Percentiles rank a stretch among this genome's conserved stretches.
Evolutionary conservation across 2,888 invertebrate species (phyloP).

Genomic region (Tromatobia lineatoria): DNA sequence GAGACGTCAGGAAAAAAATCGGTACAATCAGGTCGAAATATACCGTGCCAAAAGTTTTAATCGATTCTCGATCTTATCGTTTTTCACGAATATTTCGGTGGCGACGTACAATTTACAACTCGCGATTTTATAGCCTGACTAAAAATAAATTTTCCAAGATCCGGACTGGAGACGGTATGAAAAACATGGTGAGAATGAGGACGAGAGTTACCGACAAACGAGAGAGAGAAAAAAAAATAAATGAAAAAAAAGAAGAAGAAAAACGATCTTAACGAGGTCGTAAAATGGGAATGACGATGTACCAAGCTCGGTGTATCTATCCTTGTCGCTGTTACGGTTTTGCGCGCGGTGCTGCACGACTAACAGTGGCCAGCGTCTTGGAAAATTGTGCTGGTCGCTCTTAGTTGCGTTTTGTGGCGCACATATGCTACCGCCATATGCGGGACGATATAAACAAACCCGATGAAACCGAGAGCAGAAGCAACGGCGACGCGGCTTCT

Average conservation of each 20-base stretch:
- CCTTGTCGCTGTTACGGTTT: conserved; percentile 24
- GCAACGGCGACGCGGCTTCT: conserved; percentile 60
- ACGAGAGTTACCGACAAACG: conserved; percentile 61
- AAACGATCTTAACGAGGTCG: conserved; percentile 58
- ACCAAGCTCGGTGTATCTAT: conserved; percentile 37
- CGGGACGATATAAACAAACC: conserved; percentile 82
- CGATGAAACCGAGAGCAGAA: conserved; percentile 35
- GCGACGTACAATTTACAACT: neutral
- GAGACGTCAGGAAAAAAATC: neutral
- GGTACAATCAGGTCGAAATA: neutral
- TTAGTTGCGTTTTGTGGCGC: conserved; percentile 74
- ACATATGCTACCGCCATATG: conserved; percentile 84
- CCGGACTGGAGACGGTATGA: neutral
- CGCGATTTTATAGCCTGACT: conserved; percentile 43
- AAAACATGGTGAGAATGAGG: conserved; percentile 47
- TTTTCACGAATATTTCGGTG: conserved; percentile 17
- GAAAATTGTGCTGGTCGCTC: conserved; percentile 56
- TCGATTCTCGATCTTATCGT: neutral
- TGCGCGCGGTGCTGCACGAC: conserved; percentile 69
- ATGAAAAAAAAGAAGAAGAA: conserved; percentile 26
- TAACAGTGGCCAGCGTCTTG: conserved; percentile 47
- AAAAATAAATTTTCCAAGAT: conserved; percentile 58
- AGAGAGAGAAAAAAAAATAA: neutral
- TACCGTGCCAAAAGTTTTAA: neutral
- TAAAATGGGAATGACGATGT: conserved; percentile 65